Conservation (phyloP, 2,797 vertebrate species). For the Muscicapa striata region DNA sequence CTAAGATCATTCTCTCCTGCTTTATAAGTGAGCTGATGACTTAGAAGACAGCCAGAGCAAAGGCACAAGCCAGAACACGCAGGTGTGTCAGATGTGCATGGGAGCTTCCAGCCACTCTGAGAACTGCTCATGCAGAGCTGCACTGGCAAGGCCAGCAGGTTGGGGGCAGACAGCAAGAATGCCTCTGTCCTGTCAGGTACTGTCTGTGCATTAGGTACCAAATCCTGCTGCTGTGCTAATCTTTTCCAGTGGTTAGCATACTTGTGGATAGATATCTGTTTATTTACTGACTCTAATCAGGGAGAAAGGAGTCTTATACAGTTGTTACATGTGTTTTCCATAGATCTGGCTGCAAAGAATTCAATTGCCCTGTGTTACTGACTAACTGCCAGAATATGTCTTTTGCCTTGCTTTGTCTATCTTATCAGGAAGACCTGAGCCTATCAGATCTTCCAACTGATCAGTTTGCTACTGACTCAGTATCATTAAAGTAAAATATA, state of each 20-base stretch:
- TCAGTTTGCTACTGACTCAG: not conserved
- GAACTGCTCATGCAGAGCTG: not conserved
- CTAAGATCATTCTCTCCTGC: not conserved
- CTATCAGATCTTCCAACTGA: not conserved
- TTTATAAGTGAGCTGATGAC: not conserved
- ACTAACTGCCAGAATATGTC: not conserved
- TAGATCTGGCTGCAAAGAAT: not conserved
- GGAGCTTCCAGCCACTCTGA: not conserved
- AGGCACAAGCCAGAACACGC: fast-evolving
- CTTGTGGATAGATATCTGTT: not conserved
- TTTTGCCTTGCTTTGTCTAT: not conserved
- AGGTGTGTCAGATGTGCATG: fast-evolving
- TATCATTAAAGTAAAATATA: not conserved
- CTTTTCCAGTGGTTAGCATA: not conserved
- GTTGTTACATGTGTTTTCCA: not conserved
- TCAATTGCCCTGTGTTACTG: not conserved
- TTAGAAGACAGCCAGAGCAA: not conserved
- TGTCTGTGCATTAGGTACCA: not conserved
- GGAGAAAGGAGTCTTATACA: not conserved
- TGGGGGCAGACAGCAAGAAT: fast-evolving
- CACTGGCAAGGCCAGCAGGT: not conserved
- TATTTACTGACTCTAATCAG: not conserved
- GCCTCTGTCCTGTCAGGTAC: not conserved
- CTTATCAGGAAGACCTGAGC: not conserved
- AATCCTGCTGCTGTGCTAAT: not conserved